Conservation (phyloP, 2,888 invertebrate genomes). For the Xiphydria camelus region DNA sequence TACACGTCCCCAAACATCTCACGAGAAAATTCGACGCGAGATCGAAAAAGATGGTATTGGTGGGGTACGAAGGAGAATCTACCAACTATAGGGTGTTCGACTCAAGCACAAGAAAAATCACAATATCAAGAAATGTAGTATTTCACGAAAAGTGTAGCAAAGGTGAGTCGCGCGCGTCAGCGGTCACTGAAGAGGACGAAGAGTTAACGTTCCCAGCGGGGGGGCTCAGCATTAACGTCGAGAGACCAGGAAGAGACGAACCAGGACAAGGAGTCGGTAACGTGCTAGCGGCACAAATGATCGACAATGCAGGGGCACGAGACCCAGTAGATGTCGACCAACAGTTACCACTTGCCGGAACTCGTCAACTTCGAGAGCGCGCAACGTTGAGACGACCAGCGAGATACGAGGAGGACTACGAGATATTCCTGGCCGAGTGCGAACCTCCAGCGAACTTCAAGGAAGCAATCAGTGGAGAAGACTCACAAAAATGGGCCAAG, state of each 20-base stretch:
- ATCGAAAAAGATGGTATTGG: conserved; percentile 13
- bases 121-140: conserved; percentile 9
- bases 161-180: background rate
- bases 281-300: background rate
- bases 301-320: conserved; percentile 7
- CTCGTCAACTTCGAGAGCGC: background rate
- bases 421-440: conserved; percentile 17
- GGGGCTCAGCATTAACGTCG: background rate
- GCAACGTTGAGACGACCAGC: background rate
- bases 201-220: background rate
- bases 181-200: background rate
- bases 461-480: conserved; percentile 14
- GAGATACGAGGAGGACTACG: conserved; percentile 5
- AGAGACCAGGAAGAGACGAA: conserved; percentile 6
- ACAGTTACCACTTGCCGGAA: background rate
- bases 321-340: background rate
- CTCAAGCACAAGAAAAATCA: conserved; percentile 10
- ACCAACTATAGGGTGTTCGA: conserved; percentile 14
- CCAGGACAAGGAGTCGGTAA: background rate
- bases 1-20: conserved; percentile 18
- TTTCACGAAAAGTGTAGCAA: conserved; percentile 10
- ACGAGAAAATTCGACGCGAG: conserved; percentile 18
- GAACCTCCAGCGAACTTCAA: conserved; percentile 12
- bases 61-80: conserved; percentile 19
- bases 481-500: conserved; percentile 9